Percentiles rank a stretch among this genome's conserved stretches.
These are phyloP conservation scores for Acrocephalus kingi DNA, from an alignment of 2,113 vertebrate genomes.

Conservation along the genomic window DNA sequence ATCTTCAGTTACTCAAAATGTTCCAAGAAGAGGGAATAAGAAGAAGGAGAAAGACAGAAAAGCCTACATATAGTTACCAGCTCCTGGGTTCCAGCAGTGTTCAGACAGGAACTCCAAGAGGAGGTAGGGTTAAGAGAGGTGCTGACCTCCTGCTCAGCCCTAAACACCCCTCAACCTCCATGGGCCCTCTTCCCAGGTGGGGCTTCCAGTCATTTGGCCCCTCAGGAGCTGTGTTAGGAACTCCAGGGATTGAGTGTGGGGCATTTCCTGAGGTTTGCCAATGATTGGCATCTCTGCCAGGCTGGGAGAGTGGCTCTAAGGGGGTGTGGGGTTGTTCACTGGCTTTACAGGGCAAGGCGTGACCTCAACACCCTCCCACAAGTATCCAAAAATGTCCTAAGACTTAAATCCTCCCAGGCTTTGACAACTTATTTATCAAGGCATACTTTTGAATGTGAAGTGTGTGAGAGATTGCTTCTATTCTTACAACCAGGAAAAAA, in stretches of 20 bases:
- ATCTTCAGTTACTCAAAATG: not conserved
- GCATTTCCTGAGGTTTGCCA: not conserved
- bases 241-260: too few relatives aligned
- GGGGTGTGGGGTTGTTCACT: not conserved
- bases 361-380: not conserved
- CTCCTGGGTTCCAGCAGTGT: not conserved
- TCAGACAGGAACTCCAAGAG: not conserved
- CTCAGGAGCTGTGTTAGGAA: not conserved
- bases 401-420: not conserved
- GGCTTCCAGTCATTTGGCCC: not conserved
- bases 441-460: not conserved
- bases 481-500: not conserved
- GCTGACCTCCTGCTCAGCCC: accelerated
- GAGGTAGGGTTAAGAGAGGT: accelerated
- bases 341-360: not conserved
- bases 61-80: not conserved
- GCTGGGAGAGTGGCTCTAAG: not conserved
- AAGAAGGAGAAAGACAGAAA: not conserved
- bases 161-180: not conserved
- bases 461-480: not conserved
- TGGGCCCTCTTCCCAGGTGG: not conserved
- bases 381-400: not conserved
- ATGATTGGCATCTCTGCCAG: not conserved
- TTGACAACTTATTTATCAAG: not conserved
- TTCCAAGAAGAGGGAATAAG: not conserved